Percentiles rank a stretch among this genome's conserved stretches.
Evolutionary conservation across 2,113 vertebrate genomes (phyloP).

Genomic region (Tachysurus fulvidraco): DNA sequence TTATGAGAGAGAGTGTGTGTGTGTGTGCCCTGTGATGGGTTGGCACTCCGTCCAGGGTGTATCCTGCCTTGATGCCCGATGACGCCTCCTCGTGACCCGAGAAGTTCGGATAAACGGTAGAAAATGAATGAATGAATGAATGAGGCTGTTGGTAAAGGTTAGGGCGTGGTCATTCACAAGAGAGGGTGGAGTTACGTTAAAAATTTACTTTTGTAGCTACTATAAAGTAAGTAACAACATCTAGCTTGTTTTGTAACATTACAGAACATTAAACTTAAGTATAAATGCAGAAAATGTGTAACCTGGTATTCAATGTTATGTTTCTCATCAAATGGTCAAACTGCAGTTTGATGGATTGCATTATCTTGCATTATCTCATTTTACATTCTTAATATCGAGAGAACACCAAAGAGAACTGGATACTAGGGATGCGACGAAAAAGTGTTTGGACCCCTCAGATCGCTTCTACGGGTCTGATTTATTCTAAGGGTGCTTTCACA

Average conservation of each 20-base stretch:
- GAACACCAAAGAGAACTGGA: not conserved
- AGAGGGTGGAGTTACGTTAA: not conserved
- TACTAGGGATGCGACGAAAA: not conserved
- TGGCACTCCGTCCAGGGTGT: no score
- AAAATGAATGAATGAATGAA: no score
- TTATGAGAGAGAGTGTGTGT: no score
- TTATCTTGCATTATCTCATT: not conserved
- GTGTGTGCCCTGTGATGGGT: no score
- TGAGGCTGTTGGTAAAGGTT: not conserved
- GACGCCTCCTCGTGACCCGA: no score
- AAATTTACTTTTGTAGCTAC: not conserved
- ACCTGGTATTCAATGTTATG: not conserved
- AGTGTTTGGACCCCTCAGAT: not conserved
- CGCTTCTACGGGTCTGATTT: not conserved
- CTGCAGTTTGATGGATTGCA: not conserved
- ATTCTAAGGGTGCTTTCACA: no score
- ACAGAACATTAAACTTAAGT: no score
- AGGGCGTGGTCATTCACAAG: not conserved
- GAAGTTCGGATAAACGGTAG: no score
- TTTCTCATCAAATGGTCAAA: not conserved
- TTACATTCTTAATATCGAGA: not conserved
- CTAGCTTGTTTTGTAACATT: no score
- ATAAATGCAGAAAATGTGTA: no score
- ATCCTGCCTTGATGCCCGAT: no score
- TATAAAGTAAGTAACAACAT: no score